Evolutionary conservation across 2,797 vertebrate genomes (phyloP).

Genomic region (Alectoris magna): DNA sequence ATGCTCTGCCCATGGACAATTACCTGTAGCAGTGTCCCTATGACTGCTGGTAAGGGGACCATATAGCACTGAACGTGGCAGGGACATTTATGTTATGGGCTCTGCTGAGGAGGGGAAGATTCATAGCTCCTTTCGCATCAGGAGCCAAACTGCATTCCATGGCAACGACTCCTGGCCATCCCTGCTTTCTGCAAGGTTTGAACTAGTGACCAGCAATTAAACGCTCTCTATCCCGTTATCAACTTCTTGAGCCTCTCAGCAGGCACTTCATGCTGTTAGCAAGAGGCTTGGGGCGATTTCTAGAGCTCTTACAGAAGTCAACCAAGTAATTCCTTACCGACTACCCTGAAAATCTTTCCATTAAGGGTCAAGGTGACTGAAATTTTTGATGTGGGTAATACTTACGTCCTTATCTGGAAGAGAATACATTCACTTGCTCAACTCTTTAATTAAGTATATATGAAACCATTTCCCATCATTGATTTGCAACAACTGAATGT

Average conservation of each 20-base stretch:
- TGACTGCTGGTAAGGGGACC: not conserved
- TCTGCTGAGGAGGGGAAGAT: not conserved
- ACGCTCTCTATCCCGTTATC: not conserved
- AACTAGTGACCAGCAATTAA: not conserved
- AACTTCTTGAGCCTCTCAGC: not conserved
- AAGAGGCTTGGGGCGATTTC: not conserved
- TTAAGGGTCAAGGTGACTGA: not conserved
- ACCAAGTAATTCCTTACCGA: not conserved
- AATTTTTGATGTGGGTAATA: not conserved
- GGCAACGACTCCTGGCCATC: not conserved
- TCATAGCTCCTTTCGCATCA: slow-evolving; percentile 11
- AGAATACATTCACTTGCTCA: not conserved
- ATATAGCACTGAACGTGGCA: not conserved
- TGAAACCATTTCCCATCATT: not conserved
- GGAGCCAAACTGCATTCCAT: not conserved
- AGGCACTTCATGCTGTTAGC: not conserved
- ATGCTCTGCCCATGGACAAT: not conserved
- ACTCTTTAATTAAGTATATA: not conserved
- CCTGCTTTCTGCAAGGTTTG: not conserved
- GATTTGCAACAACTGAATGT: not conserved
- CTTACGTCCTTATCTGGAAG: not conserved
- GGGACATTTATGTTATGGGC: not conserved
- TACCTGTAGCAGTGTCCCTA: not conserved
- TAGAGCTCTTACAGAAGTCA: not conserved
- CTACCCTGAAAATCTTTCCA: not conserved